These are phyloP conservation scores for Neotragus moschatus DNA, from an alignment of 2,113 vertebrate genomes.

Conservation along the genomic window DNA sequence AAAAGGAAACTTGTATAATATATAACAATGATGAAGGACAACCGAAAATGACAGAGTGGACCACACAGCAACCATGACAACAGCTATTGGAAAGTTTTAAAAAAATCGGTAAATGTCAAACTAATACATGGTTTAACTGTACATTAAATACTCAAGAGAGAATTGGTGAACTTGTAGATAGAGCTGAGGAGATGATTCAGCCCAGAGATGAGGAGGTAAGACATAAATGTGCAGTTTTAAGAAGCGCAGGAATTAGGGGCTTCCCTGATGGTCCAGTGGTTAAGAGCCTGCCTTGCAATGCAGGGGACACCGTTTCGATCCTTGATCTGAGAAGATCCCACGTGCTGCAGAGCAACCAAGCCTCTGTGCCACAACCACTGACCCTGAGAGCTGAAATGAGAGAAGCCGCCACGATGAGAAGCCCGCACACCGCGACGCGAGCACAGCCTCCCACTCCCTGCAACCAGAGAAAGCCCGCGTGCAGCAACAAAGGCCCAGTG, in stretches of 20 bases:
- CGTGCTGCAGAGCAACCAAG: not conserved
- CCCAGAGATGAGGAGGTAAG: not conserved
- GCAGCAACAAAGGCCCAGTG: not conserved
- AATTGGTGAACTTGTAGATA: not conserved
- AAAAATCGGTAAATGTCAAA: not conserved
- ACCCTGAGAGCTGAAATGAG: not conserved
- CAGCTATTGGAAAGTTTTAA: not conserved
- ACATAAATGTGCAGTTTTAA: not conserved
- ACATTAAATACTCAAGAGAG: not conserved
- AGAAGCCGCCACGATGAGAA: not conserved
- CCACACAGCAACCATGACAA: not conserved
- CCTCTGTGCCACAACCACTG: not conserved
- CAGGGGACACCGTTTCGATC: not conserved
- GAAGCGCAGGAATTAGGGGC: not conserved
- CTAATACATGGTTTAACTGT: not conserved
- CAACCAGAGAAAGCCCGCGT: not conserved
- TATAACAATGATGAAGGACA: not conserved
- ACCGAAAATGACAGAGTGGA: not conserved
- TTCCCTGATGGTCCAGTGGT: not conserved
- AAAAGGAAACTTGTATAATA: not conserved
- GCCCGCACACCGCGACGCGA: fast-evolving
- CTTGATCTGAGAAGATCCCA: not conserved
- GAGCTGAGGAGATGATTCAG: not conserved
- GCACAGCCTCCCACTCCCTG: not conserved
- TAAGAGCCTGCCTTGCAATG: not conserved